phyloP scores from a whole-genome alignment of 2,888 invertebrate species.

The Volucella bombylans region DNA sequence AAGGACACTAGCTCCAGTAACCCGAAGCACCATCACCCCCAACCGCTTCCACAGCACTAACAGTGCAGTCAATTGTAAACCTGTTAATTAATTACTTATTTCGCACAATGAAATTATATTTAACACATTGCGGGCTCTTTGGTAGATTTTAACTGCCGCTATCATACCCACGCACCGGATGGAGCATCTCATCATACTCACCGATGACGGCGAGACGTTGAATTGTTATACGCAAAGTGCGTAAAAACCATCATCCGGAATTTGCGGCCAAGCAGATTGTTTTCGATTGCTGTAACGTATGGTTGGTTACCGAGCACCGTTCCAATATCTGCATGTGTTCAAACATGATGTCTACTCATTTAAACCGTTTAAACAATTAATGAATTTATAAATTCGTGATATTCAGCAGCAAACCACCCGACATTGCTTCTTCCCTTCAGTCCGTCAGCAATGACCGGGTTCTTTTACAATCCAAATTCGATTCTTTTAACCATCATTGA shows the following conservation, averaged over 20 bases:
- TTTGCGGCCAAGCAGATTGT: constrained; percentile 71
- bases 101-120: constrained; percentile 57
- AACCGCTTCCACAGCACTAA: constrained; percentile 1
- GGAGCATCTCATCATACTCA: constrained; percentile 35
- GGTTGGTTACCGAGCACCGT: constrained; percentile 43
- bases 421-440: constrained; percentile 51
- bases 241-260: constrained; percentile 73
- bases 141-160: constrained; percentile 57
- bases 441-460: constrained; percentile 13
- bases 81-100: constrained; percentile 68
- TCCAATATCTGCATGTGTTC: constrained; percentile 57
- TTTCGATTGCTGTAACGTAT: constrained; percentile 57
- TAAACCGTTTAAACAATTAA: constrained; percentile 71
- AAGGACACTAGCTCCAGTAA: too few species aligned
- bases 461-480: constrained; percentile 53
- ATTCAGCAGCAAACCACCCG: constrained; percentile 55
- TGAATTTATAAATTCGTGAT: constrained; percentile 69
- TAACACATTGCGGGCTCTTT: constrained; percentile 44
- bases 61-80: constrained; percentile 33
- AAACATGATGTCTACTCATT: constrained; percentile 70
- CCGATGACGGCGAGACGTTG: background rate
- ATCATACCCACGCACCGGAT: constrained; percentile 70
- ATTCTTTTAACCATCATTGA: constrained; percentile 32
- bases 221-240: constrained; percentile 61
- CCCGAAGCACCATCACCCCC: background rate